Conservation (phyloP, 2,888 invertebrate genomes). For the Synanthedon andrenaeformis region DNA sequence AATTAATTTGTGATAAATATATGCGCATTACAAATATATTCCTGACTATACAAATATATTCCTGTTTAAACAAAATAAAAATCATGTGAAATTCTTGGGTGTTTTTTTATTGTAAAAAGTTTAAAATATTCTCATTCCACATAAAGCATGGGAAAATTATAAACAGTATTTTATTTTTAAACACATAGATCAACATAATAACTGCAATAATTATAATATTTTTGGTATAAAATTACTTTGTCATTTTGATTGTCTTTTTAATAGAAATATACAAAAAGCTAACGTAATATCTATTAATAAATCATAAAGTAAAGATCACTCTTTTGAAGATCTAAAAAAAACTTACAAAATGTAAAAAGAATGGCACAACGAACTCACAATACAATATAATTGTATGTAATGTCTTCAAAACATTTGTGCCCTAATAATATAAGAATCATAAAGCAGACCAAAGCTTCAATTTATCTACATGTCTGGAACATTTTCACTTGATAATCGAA, state of each 20-base stretch:
- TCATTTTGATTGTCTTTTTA: slow-evolving; percentile 45
- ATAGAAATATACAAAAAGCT: slow-evolving; percentile 36
- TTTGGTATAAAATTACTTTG: slow-evolving; percentile 55
- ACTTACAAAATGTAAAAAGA: slow-evolving; percentile 15
- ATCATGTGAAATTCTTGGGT: slow-evolving; percentile 13
- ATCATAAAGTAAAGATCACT: no score
- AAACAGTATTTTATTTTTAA: neutral
- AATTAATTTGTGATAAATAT: slow-evolving; percentile 44
- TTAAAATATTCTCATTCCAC: slow-evolving; percentile 38
- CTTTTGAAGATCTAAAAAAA: neutral
- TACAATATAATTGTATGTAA: neutral
- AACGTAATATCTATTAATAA: neutral
- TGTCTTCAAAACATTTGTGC: slow-evolving; percentile 20
- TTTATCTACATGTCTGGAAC: slow-evolving; percentile 20
- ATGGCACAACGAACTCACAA: slow-evolving; percentile 63
- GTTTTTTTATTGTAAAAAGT: slow-evolving; percentile 1
- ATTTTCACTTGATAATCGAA: slow-evolving; percentile 8
- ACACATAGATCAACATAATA: slow-evolving; percentile 7
- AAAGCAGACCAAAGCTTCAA: slow-evolving; percentile 50
- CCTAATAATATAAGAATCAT: slow-evolving; percentile 13
- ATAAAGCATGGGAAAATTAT: slow-evolving; percentile 18
- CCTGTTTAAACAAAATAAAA: slow-evolving; percentile 55
- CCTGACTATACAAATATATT: slow-evolving; percentile 47
- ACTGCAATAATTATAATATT: slow-evolving; percentile 27
- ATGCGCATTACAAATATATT: slow-evolving; percentile 40